Evolutionary conservation across 2,113 vertebrate genomes (phyloP).

Genomic region (Pristiophorus japonicus): DNA sequence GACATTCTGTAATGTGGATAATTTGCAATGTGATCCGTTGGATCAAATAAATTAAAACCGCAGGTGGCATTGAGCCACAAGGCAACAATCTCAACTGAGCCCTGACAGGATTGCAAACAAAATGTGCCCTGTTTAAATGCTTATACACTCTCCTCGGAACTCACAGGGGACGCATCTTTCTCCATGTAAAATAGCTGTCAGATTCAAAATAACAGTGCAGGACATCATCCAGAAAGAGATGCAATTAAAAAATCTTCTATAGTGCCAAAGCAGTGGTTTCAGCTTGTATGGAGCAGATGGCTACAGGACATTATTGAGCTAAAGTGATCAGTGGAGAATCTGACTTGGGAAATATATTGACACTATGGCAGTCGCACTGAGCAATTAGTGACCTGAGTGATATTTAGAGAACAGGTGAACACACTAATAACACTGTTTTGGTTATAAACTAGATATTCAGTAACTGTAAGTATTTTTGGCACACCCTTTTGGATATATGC

Average conservation of each 20-base stretch:
- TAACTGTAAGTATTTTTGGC: too few species aligned
- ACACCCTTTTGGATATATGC: not conserved
- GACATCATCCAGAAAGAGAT: not conserved
- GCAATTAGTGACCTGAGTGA: not conserved
- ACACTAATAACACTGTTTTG: too few species aligned
- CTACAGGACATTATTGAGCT: not conserved
- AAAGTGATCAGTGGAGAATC: not conserved
- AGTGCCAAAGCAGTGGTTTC: not conserved
- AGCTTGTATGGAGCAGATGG: constrained; percentile 4
- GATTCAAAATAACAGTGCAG: not conserved
- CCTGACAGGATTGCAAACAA: not conserved
- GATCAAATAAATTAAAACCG: not conserved
- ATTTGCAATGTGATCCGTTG: not conserved
- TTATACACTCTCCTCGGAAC: not conserved
- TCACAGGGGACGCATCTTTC: not conserved
- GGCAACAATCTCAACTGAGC: not conserved
- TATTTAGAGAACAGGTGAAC: not conserved
- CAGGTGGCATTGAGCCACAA: not conserved
- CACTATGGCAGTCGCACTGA: not conserved
- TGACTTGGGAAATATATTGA: not conserved
- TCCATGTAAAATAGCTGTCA: not conserved
- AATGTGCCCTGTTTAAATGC: not conserved
- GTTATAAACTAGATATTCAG: too few species aligned
- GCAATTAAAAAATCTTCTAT: not conserved
- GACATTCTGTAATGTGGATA: too few species aligned